Percentiles rank a stretch among this genome's conserved stretches.
Evolutionary conservation across 2,113 vertebrate genomes (phyloP).

Genomic region (Talpa occidentalis): DNA sequence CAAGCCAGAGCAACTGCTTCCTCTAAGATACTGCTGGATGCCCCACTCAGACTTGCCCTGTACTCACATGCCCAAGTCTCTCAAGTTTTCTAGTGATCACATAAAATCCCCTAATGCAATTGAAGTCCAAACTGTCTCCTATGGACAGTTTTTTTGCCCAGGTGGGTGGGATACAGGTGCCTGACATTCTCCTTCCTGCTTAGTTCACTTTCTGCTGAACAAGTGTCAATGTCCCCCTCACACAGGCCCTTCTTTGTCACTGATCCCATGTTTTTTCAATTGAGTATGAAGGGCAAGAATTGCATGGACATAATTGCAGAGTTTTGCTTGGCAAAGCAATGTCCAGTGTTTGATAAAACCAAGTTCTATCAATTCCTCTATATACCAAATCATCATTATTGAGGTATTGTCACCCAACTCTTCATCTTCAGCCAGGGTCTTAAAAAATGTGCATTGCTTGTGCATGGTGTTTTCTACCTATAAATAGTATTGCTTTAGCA

Average conservation of each 20-base stretch:
- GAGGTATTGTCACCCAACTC: slow-evolving; percentile 30
- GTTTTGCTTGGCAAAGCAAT: not conserved
- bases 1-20: not conserved
- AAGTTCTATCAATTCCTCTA: not conserved
- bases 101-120: not conserved
- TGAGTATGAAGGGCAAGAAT: not conserved
- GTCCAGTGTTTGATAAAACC: not conserved
- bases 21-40: not conserved
- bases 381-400: not conserved
- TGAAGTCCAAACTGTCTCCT: not conserved
- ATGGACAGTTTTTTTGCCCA: not conserved
- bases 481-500: not conserved
- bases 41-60: not conserved
- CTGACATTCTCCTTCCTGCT: not conserved
- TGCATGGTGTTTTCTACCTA: slow-evolving; percentile 23
- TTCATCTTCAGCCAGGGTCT: slow-evolving; percentile 49
- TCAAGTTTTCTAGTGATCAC: not conserved
- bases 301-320: not conserved
- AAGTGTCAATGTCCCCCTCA: not conserved
- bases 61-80: not conserved
- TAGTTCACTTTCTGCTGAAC: not conserved
- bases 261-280: not conserved
- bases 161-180: not conserved
- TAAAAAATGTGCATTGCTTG: not conserved
- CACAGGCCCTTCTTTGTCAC: not conserved